These are phyloP conservation scores for Noctua pronuba DNA, from an alignment of 2,888 invertebrate species.

Conservation along the genomic window DNA sequence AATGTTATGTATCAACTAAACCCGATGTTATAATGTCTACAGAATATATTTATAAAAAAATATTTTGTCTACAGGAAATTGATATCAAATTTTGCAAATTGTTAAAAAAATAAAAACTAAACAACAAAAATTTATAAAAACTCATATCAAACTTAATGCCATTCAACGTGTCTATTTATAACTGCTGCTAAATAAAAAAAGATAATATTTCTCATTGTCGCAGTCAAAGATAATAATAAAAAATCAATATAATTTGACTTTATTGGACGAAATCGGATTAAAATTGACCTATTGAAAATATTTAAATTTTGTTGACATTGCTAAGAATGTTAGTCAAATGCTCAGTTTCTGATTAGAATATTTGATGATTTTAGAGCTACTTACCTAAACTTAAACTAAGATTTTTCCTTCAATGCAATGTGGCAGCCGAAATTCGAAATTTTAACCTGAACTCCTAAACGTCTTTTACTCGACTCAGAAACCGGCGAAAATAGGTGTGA, in stretches of 20 bases:
- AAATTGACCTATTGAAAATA: too few relatives aligned
- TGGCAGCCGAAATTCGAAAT: background rate
- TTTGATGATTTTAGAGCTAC: background rate
- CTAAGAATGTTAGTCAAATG: background rate
- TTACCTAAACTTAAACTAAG: background rate
- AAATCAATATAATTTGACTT: background rate
- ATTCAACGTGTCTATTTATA: background rate
- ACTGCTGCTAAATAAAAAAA: background rate
- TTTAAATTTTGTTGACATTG: background rate
- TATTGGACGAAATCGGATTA: background rate
- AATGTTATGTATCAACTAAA: background rate
- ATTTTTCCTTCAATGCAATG: background rate
- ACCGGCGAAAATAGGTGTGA: background rate
- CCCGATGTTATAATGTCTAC: background rate
- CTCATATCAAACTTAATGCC: background rate
- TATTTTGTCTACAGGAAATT: constrained; percentile 7
- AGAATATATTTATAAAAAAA: constrained; percentile 1
- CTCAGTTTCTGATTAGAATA: background rate
- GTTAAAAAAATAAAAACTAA: background rate
- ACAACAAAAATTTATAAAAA: background rate
- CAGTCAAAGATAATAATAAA: background rate
- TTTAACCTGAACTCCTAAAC: background rate
- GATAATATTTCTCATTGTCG: background rate
- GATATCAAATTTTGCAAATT: background rate
- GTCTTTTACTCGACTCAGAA: background rate